phyloP scores from a whole-genome alignment of 1,140 invertebrate genomes.

The Apolygus lucorum region DNA sequence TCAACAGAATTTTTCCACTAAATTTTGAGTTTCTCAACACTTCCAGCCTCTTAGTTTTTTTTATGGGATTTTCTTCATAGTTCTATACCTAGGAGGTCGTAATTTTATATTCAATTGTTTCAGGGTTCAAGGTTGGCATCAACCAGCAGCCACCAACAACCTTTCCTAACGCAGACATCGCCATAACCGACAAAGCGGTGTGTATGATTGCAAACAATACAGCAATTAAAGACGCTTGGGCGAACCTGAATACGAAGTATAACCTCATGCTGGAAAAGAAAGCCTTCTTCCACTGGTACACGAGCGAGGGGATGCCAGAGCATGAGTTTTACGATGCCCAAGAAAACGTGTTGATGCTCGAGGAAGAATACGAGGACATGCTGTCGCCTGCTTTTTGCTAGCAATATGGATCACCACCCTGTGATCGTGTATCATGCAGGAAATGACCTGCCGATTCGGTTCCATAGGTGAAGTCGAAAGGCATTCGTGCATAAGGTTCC shows the following conservation, averaged over 20 bases:
- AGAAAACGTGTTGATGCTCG: conserved; percentile 72
- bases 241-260: conserved; percentile 70
- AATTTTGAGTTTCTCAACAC: too few relatives aligned
- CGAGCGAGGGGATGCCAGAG: conserved; percentile 79
- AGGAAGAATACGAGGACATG: conserved; percentile 74
- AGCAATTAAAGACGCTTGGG: conserved; percentile 71
- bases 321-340: conserved; percentile 77
- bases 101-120: background rate
- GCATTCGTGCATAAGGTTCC: too few relatives aligned
- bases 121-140: conserved; percentile 32
- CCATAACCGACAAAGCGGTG: conserved; percentile 41
- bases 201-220: conserved; percentile 79
- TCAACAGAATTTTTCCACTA: too few relatives aligned
- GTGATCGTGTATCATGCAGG: too few relatives aligned
- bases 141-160: conserved; percentile 30
- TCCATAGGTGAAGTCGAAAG: too few relatives aligned
- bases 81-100: too few relatives aligned
- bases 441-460: too few relatives aligned
- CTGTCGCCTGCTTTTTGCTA: too few relatives aligned
- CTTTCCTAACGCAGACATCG: conserved; percentile 33
- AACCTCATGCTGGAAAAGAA: conserved; percentile 75
- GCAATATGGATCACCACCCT: too few relatives aligned
- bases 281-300: conserved; percentile 79
- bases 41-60: too few relatives aligned
- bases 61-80: too few relatives aligned